Evolutionary conservation across 2,113 vertebrate species (phyloP), one percentile per base, ranked within the genome.

Genomic region (Rhadina sibilatrix): DNA sequence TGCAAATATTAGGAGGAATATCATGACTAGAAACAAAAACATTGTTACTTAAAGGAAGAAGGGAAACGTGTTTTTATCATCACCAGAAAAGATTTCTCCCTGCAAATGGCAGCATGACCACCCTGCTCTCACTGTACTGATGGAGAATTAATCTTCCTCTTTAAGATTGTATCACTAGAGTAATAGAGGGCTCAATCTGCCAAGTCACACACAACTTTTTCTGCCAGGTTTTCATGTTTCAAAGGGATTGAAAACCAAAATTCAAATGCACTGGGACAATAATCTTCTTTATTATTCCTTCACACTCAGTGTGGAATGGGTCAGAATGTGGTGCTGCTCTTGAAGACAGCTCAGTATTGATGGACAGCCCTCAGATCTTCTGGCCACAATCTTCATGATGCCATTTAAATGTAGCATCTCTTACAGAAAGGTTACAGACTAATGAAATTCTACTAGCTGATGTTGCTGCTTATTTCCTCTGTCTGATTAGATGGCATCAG

Each of bases 11-110:
- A 87, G 47, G 23, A 78, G 4, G 1, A 76, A 40, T 8, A 21
- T 0, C 15, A 68, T 1, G 1, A 72, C 6, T 1, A n/a, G 1
- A 79, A 38, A 63, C 25, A 14, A 86, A 25, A 30, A 37, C 2
- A 17, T 4, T 35, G 28, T 40, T 66, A 64, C 12, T 49, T 44
- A 35, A 77, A 68, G 20, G 8, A 82, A 33, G 10, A 37, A 69
- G 59, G 10, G 76, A 28, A 5, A 40, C 18, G 4, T 40, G 13
- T 3, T 85, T 77, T 52, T 38, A 60, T 5, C 33, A 83, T 15
- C 27, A 35, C 12, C 15, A 82, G 17, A 78, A 76, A 22, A 63
- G 15, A 40, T 6, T n/a, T 66, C 21, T 63, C 30, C 38, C 47
- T 76, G 23, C 52, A 80, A 93, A 80, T 2, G 21, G 63, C 44